A percentile compares a stretch with the other conserved stretches of the same genome.
Conservation (phyloP, 2,797 vertebrate species). For the Salarias fasciatus region DNA sequence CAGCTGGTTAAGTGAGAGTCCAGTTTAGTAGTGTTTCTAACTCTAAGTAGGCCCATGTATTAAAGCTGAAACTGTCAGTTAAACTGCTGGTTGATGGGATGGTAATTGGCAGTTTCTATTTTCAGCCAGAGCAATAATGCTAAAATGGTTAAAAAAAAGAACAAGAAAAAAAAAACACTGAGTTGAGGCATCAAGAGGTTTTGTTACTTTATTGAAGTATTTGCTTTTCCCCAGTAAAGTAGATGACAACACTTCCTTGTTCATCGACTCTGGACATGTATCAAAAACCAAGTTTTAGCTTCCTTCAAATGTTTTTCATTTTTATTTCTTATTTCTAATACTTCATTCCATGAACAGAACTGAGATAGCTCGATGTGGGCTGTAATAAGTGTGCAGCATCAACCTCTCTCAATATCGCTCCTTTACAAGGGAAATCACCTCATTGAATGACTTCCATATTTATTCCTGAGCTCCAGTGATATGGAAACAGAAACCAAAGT, state of each 20-base stretch:
- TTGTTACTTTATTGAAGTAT: no score
- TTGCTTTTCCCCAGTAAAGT: no score
- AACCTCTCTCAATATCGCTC: no score
- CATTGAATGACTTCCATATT: no score
- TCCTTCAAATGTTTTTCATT: not conserved
- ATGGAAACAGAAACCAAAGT: no score
- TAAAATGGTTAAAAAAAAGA: not conserved
- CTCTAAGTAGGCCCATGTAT: not conserved
- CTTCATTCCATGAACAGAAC: conserved; percentile 15
- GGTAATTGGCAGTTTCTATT: not conserved
- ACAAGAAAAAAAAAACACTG: not conserved
- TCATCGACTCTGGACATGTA: not conserved
- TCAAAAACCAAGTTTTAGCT: not conserved
- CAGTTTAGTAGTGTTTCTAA: not conserved
- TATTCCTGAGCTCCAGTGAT: no score
- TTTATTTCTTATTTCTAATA: conserved; percentile 2
- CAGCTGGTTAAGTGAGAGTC: not conserved
- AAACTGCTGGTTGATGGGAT: no score
- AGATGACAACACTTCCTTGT: not conserved
- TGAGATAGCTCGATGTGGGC: conserved; percentile 19
- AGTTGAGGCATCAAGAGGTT: not conserved
- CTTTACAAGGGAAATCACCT: no score
- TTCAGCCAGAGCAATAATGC: no score
- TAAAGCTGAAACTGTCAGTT: not conserved
- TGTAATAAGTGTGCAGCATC: not conserved